Conservation (phyloP, 2,797 vertebrate species). For the Morus bassanus region DNA sequence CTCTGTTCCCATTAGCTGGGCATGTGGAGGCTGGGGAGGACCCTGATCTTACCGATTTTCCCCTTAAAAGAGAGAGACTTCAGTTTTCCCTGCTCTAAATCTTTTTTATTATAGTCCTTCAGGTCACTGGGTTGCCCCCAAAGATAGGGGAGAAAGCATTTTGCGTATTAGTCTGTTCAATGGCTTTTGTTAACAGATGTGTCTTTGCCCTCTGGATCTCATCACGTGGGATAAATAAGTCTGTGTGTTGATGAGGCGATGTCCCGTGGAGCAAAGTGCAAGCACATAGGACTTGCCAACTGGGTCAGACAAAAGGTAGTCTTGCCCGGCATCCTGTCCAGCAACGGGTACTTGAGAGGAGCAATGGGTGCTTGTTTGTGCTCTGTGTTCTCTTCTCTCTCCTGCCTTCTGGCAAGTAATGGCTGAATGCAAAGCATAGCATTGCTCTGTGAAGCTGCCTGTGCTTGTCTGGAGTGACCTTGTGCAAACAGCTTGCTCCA, state of each 20-base stretch:
- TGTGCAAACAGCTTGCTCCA: neutral
- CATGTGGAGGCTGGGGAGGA: neutral
- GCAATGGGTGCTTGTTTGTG: neutral
- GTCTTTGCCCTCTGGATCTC: neutral
- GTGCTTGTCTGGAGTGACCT: neutral
- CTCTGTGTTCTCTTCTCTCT: neutral
- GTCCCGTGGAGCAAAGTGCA: neutral
- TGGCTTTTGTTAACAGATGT: neutral
- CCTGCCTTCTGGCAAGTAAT: neutral
- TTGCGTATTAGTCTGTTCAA: neutral
- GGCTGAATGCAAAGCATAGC: neutral
- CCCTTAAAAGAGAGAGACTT: neutral
- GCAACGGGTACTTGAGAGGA: neutral
- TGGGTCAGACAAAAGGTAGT: neutral
- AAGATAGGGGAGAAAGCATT: neutral
- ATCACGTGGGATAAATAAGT: neutral
- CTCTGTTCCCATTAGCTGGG: neutral
- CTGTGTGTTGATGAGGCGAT: neutral
- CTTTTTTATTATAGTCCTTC: neutral
- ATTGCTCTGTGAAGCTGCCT: neutral
- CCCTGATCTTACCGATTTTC: neutral
- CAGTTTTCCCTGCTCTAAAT: neutral
- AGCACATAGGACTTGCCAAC: neutral
- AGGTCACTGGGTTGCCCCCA: neutral
- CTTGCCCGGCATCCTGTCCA: neutral